These are phyloP conservation scores for Ligdia adustata DNA, from an alignment of 2,888 invertebrate species.

Conservation along the genomic window DNA sequence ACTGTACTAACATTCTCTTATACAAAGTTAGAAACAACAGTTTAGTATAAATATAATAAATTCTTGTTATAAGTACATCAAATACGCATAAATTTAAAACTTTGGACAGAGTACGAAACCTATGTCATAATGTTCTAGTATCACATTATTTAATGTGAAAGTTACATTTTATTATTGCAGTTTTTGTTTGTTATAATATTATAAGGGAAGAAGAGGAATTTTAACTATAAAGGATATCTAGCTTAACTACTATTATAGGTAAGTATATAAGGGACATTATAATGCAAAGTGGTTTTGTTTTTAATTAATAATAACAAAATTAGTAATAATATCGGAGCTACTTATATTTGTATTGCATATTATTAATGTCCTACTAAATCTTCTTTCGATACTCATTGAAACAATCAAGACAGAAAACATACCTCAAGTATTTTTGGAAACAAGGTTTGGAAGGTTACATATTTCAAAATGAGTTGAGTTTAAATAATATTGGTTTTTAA, in stretches of 20 bases:
- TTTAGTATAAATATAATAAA: constrained; percentile 16
- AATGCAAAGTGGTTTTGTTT: no score
- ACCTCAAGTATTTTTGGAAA: no score
- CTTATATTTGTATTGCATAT: no score
- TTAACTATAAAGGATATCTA: constrained; percentile 21
- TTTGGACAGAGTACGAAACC: constrained; percentile 28
- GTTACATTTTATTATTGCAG: constrained; percentile 17
- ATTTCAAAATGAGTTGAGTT: no score
- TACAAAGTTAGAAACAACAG: constrained; percentile 14
- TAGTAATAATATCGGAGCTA: no score
- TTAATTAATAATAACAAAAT: no score
- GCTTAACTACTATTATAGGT: constrained; percentile 29
- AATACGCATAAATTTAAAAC: constrained; percentile 18
- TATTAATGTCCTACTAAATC: no score
- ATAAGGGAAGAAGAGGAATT: constrained; percentile 22
- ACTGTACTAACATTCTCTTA: background rate
- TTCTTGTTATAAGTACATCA: constrained; percentile 1
- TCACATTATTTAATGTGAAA: constrained; percentile 21
- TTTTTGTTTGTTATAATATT: constrained; percentile 3
- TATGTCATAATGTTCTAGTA: constrained; percentile 19
- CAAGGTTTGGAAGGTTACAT: no score
- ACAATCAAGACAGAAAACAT: no score
- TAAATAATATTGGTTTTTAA: no score
- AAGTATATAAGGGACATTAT: constrained; percentile 11
- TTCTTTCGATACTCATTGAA: no score